Evolutionary conservation across 64 coral and sea anemone species (phyloP).

Genomic region (Pachyseris speciosa): DNA sequence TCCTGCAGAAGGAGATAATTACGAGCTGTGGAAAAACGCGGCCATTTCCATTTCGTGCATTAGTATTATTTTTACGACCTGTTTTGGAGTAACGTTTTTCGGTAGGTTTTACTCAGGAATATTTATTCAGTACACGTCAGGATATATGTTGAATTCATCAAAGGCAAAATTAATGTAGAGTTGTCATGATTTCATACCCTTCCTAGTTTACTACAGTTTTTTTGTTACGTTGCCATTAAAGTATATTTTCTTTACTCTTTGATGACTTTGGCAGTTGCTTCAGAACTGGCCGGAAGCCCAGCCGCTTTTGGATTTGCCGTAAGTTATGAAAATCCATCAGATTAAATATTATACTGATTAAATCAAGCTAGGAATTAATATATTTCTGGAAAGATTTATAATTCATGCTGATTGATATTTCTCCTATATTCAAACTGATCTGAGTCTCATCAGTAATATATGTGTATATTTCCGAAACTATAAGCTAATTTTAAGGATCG

Average conservation of each 20-base stretch:
- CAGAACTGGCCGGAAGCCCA: conserved; percentile 38
- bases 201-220: neutral
- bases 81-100: conserved; percentile 49
- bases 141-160: neutral
- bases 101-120: conserved; percentile 7
- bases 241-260: neutral
- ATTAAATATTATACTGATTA: neutral
- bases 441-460: too few relatives aligned
- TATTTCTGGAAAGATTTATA: too few relatives aligned
- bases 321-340: neutral
- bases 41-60: conserved; percentile 43
- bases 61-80: conserved; percentile 46
- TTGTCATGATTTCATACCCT: neutral
- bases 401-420: too few relatives aligned
- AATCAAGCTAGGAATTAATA: too few relatives aligned
- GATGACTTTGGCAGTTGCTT: conserved; percentile 12
- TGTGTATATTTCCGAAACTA: too few relatives aligned
- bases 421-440: too few relatives aligned
- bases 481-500: too few relatives aligned
- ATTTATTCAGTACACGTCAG: too few relatives aligned
- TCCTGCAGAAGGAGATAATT: conserved; percentile 4
- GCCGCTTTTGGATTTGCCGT: conserved; percentile 75
- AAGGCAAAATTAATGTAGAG: neutral
- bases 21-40: conserved; percentile 40
- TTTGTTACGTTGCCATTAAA: neutral